These are phyloP conservation scores for Rugalucina vietnamica DNA, from an alignment of 2,888 invertebrate genomes.

Conservation along the genomic window DNA sequence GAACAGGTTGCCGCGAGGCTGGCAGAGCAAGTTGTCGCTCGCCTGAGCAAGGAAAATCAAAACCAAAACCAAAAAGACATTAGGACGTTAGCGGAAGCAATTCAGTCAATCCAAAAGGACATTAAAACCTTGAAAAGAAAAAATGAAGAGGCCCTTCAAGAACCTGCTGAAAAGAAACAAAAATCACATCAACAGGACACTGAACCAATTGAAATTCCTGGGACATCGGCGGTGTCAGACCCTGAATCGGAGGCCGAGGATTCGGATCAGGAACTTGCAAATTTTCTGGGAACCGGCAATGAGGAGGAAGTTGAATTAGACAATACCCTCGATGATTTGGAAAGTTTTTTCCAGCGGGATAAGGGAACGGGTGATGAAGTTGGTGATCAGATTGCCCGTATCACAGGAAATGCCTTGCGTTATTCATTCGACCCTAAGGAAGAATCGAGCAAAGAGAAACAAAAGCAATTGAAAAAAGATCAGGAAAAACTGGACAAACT, in stretches of 20 bases:
- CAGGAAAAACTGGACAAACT: conserved; percentile 2
- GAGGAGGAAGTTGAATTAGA: background rate
- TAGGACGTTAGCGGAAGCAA: background rate
- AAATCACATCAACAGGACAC: background rate
- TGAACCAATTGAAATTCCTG: background rate
- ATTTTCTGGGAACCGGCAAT: too few relatives aligned
- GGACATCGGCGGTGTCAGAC: background rate
- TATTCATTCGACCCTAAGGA: background rate
- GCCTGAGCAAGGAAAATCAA: too few relatives aligned
- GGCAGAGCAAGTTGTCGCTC: too few relatives aligned
- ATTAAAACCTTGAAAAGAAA: background rate
- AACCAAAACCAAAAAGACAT: background rate
- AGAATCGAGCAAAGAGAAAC: background rate
- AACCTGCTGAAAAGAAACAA: background rate
- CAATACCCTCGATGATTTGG: too few relatives aligned
- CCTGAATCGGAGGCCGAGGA: background rate
- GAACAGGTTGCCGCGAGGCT: too few relatives aligned
- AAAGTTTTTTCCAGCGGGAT: background rate
- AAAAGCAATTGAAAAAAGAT: background rate
- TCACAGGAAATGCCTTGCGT: background rate
- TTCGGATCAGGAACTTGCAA: background rate
- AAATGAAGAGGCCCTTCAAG: background rate
- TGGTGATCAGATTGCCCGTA: background rate
- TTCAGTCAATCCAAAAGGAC: background rate
- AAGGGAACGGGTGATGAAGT: background rate